Conservation (phyloP, 2,888 invertebrate genomes). For the Athetis lepigone region DNA sequence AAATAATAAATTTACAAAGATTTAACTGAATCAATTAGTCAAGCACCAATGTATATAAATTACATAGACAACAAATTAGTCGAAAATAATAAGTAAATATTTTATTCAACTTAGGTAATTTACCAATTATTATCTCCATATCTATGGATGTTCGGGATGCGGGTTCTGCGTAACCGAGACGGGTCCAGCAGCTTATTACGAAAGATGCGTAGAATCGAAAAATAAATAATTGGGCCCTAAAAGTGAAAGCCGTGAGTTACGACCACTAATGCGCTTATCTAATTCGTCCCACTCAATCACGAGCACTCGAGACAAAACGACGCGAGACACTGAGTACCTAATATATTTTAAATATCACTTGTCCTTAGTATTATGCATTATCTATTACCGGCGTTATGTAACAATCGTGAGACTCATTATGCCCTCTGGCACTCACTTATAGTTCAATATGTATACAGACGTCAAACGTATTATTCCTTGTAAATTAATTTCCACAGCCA, state of each 20-base stretch:
- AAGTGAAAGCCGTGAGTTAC: constrained; percentile 83
- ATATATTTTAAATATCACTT: constrained; percentile 87
- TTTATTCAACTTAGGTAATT: constrained; percentile 12
- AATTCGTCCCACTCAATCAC: constrained; percentile 87
- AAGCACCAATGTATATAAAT: constrained; percentile 10
- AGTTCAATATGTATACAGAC: constrained; percentile 61
- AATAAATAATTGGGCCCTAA: constrained; percentile 75
- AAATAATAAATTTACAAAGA: constrained; percentile 16
- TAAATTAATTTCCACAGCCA: constrained; percentile 40
- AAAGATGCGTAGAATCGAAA: constrained; percentile 61
- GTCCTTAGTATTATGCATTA: constrained; percentile 88
- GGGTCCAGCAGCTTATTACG: constrained; percentile 56
- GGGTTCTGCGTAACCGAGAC: constrained; percentile 50
- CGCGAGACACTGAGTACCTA: constrained; percentile 78
- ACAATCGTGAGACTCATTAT: constrained; percentile 79
- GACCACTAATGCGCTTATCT: constrained; percentile 81
- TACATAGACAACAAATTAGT: constrained; percentile 3
- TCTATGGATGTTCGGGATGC: constrained; percentile 32
- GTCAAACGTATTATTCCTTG: constrained; percentile 53
- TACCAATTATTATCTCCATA: constrained; percentile 32
- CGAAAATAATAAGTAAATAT: constrained; percentile 3
- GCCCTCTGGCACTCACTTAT: constrained; percentile 79
- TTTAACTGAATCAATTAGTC: constrained; percentile 14
- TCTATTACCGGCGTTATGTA: constrained; percentile 85
- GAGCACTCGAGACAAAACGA: constrained; percentile 73